Evolutionary conservation across 2,888 invertebrate species (phyloP).

Genomic region (Antheraea assamensis): DNA sequence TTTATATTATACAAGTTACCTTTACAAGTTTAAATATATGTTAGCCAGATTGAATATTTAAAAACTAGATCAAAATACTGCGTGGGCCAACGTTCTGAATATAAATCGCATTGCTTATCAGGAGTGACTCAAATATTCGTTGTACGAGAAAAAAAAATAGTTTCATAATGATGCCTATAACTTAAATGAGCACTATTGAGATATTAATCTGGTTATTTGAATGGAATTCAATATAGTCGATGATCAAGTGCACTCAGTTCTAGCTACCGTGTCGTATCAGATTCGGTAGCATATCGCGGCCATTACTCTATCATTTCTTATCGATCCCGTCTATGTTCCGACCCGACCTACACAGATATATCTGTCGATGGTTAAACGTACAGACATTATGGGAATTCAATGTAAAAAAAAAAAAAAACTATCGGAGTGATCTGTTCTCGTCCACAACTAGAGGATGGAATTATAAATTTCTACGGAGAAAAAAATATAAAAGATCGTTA

Average conservation of each 20-base stretch:
- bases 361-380: constrained; percentile 71
- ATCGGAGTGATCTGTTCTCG: constrained; percentile 59
- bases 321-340: constrained; percentile 49
- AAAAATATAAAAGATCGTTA: constrained; percentile 59
- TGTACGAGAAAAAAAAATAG: background rate
- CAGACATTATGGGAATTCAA: constrained; percentile 69
- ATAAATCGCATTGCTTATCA: background rate
- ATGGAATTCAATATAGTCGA: constrained; percentile 68
- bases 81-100: background rate
- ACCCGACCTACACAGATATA: constrained; percentile 53
- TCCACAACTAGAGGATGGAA: constrained; percentile 67
- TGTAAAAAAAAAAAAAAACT: constrained; percentile 61
- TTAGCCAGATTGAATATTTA: background rate
- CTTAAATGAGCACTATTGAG: constrained; percentile 13
- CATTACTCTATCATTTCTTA: constrained; percentile 77
- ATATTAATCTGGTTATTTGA: constrained; percentile 57
- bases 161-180: constrained; percentile 4
- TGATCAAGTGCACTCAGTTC: constrained; percentile 50
- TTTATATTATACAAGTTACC: background rate
- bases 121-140: background rate
- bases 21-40: background rate
- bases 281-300: constrained; percentile 73
- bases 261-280: constrained; percentile 68
- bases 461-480: constrained; percentile 56
- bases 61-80: background rate